Conservation (phyloP, 2,888 invertebrate genomes). For the Dolichomitus sp. region DNA sequence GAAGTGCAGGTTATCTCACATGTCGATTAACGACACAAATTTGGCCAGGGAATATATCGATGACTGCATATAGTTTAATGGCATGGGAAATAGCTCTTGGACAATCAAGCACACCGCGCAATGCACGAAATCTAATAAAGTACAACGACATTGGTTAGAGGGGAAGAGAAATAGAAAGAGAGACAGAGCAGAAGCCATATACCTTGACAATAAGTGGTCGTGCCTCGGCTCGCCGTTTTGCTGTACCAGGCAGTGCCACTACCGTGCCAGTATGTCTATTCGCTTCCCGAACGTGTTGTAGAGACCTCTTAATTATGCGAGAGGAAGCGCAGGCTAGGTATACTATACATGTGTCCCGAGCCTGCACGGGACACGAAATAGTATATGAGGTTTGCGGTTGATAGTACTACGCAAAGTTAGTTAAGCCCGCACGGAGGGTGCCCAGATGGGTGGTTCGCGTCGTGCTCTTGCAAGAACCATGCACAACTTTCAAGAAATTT, state of each 20-base stretch:
- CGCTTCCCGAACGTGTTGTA: conserved; percentile 53
- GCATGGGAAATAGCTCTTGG: conserved; percentile 20
- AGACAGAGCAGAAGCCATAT: conserved; percentile 25
- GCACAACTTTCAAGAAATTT: conserved; percentile 61
- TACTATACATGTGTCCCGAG: conserved; percentile 42
- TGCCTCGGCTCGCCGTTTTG: conserved; percentile 52
- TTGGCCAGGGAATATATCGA: not conserved
- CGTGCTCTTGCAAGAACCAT: conserved; percentile 45
- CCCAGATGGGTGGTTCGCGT: not conserved
- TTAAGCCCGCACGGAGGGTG: conserved; percentile 45
- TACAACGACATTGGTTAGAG: not conserved
- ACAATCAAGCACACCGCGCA: conserved; percentile 15
- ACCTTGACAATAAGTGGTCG: conserved; percentile 65
- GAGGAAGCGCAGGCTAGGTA: conserved; percentile 44
- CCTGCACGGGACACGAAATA: conserved; percentile 67
- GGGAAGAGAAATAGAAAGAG: not conserved
- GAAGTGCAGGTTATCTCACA: not conserved
- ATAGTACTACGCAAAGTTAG: conserved; percentile 62
- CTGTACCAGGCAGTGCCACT: conserved; percentile 67
- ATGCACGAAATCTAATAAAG: conserved; percentile 45
- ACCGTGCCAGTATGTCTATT: conserved; percentile 43
- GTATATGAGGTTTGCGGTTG: conserved; percentile 61
- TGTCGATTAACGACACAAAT: not conserved
- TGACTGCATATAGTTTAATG: not conserved
- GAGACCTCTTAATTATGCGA: conserved; percentile 69